A percentile compares a stretch with the other conserved stretches of the same genome.
These are phyloP conservation scores for Zeus faber DNA, from an alignment of 2,113 vertebrate species.

Conservation along the genomic window DNA sequence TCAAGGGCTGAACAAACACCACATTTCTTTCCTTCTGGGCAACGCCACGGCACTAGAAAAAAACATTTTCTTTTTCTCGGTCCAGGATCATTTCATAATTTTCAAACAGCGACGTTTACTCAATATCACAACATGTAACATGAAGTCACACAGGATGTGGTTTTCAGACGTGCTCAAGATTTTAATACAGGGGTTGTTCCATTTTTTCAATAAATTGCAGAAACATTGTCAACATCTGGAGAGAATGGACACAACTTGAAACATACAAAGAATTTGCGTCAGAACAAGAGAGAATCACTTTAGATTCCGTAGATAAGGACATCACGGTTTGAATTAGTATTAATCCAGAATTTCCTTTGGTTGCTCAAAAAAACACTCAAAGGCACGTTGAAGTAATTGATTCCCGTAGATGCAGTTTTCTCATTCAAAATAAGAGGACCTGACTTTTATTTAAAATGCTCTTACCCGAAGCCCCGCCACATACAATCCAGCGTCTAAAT, in stretches of 20 bases:
- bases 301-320: not conserved
- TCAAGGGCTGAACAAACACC: no score
- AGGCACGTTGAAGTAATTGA: no score
- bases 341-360: not conserved
- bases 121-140: conserved; percentile 1
- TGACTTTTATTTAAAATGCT: conserved; percentile 2
- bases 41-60: no score
- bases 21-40: no score
- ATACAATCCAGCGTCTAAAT: conserved; percentile 77
- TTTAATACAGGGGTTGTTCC: no score
- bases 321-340: not conserved
- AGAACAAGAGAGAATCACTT: not conserved
- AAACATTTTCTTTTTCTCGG: no score
- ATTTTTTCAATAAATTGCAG: not conserved
- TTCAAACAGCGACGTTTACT: no score
- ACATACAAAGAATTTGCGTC: not conserved
- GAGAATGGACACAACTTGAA: not conserved
- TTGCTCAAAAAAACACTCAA: not conserved
- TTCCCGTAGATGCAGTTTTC: not conserved
- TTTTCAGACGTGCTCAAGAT: no score
- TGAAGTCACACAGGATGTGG: conserved; percentile 48
- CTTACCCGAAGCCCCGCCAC: conserved; percentile 76
- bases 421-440: not conserved
- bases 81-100: not conserved
- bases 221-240: not conserved